phyloP scores from a whole-genome alignment of 2,113 vertebrate genomes.

The Grallaria varia region DNA sequence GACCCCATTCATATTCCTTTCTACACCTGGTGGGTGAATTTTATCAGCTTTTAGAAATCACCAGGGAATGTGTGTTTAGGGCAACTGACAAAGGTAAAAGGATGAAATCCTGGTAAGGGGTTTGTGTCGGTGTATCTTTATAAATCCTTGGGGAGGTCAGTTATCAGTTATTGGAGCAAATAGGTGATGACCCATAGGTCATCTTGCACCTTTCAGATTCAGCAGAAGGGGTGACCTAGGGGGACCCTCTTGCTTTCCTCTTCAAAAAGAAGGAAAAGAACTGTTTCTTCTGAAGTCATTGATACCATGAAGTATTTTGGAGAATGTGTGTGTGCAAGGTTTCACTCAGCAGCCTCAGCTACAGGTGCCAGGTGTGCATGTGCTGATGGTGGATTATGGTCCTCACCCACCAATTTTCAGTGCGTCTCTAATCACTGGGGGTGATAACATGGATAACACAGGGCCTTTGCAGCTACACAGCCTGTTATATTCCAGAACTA shows the following conservation, averaged over 20 bases:
- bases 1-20: background rate
- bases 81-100: background rate
- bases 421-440: fast-evolving
- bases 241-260: background rate
- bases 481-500: background rate
- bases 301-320: fast-evolving
- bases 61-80: background rate
- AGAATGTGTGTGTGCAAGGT: fast-evolving
- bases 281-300: background rate
- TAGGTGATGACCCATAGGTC: background rate
- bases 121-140: background rate
- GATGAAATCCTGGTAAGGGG: background rate
- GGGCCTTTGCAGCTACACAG: background rate
- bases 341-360: background rate
- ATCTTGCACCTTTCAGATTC: background rate
- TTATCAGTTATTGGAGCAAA: background rate
- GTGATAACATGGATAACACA: background rate
- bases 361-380: background rate
- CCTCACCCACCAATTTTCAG: background rate
- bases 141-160: background rate
- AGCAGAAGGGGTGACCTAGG: background rate
- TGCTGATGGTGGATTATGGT: background rate
- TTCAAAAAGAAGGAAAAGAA: background rate
- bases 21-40: background rate
- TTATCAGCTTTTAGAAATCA: background rate